Evolutionary conservation across 2,113 vertebrate species (phyloP).

Genomic region (Rhea americana): DNA sequence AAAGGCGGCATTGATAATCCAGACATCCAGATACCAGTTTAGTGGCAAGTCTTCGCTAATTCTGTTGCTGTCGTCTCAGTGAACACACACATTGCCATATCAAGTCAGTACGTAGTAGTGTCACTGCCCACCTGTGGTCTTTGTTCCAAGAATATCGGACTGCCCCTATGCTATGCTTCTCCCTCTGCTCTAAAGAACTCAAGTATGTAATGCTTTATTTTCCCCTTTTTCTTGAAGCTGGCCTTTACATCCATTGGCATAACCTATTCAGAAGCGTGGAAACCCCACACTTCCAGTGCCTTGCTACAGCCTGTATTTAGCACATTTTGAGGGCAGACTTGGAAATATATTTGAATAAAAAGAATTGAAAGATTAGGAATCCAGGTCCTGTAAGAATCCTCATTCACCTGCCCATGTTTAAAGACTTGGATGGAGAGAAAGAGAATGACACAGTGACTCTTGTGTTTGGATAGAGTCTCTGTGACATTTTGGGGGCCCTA

Average conservation of each 20-base stretch:
- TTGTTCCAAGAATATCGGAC: neutral
- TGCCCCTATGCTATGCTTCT: neutral
- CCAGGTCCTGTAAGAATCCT: neutral
- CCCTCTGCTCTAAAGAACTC: neutral
- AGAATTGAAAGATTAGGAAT: neutral
- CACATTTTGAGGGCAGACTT: neutral
- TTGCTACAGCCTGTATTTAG: neutral
- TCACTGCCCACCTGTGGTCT: neutral
- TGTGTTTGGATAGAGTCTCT: neutral
- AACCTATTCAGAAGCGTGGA: neutral
- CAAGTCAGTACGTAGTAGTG: neutral
- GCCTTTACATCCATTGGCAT: neutral
- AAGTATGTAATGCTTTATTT: neutral
- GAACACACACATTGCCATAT: neutral
- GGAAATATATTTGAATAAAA: neutral
- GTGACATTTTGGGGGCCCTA: neutral
- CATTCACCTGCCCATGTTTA: neutral
- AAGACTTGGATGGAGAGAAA: neutral
- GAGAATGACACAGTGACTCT: neutral
- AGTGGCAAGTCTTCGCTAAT: neutral
- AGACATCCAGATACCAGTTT: neutral
- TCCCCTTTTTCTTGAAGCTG: neutral
- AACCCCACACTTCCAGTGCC: neutral
- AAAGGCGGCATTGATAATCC: neutral
- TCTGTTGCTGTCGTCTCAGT: neutral